Evolutionary conservation across 2,113 vertebrate species (phyloP).

Genomic region (Glaucomys volans): DNA sequence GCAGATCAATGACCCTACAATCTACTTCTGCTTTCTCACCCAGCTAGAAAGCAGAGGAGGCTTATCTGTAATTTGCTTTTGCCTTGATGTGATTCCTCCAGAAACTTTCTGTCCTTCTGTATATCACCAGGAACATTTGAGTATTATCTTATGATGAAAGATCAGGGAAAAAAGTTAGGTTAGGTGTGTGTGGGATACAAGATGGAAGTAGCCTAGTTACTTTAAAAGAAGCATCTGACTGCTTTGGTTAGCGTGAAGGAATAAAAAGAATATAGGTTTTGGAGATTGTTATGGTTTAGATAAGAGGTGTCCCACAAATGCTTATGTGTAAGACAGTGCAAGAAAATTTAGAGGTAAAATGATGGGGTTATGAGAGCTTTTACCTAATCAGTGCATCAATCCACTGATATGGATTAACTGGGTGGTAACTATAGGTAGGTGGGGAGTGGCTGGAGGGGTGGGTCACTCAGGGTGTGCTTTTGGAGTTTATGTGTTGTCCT

Average conservation of each 20-base stretch:
- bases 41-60: background rate
- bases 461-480: too few relatives aligned
- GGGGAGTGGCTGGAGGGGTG: too few relatives aligned
- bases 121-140: background rate
- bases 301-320: too few relatives aligned
- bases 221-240: background rate
- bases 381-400: too few relatives aligned
- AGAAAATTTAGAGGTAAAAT: too few relatives aligned
- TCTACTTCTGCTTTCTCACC: accelerated
- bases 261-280: background rate
- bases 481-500: too few relatives aligned
- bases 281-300: background rate
- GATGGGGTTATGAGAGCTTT: too few relatives aligned
- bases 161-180: background rate
- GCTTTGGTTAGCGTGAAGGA: background rate
- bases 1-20: constrained; percentile 12
- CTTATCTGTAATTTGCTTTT: accelerated
- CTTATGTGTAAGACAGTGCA: too few relatives aligned
- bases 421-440: too few relatives aligned
- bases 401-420: too few relatives aligned
- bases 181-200: accelerated
- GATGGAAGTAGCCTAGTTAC: accelerated
- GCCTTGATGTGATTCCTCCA: accelerated
- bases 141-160: background rate
- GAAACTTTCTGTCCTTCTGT: background rate